Percentiles rank a stretch among this genome's conserved stretches.
Evolutionary conservation across 2,888 invertebrate species (phyloP).

Genomic region (Erebia epiphron): DNA sequence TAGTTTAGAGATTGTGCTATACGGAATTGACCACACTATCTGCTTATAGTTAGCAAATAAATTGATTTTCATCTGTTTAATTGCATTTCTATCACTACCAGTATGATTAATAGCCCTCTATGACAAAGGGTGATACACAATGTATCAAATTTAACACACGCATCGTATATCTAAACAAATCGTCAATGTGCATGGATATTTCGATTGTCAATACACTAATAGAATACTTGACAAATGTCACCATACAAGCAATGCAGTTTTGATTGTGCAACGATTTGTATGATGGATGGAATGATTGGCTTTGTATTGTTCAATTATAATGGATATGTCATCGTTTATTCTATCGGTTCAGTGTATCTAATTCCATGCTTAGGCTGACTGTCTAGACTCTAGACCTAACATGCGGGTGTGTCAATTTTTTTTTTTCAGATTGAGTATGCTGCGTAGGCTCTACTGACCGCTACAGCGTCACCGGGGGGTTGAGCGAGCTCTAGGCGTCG

Average conservation of each 20-base stretch:
- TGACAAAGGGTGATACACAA: constrained; percentile 10
- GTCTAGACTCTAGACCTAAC: too few relatives aligned
- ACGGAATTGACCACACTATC: too few relatives aligned
- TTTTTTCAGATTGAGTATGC: too few relatives aligned
- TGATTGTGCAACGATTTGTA: constrained; percentile 21
- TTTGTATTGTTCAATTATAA: not conserved
- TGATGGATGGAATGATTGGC: constrained; percentile 15
- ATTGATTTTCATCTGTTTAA: too few relatives aligned
- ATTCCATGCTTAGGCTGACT: not conserved
- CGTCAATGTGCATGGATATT: constrained; percentile 17
- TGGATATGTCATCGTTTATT: not conserved
- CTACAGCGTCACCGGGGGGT: too few relatives aligned
- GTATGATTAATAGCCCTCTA: not conserved
- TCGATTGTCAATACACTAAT: constrained; percentile 26
- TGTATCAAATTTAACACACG: constrained; percentile 7
- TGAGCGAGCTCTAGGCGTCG: too few relatives aligned
- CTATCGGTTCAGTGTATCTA: not conserved
- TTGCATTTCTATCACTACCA: too few relatives aligned
- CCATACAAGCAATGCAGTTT: constrained; percentile 21
- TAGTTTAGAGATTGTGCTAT: too few relatives aligned
- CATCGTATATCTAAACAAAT: constrained; percentile 11
- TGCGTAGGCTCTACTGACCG: too few relatives aligned
- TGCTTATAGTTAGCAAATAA: too few relatives aligned
- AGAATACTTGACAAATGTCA: constrained; percentile 34
- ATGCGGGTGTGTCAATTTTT: too few relatives aligned